Conservation (phyloP, 2,113 vertebrate species). For the Xiphophorus couchianus region DNA sequence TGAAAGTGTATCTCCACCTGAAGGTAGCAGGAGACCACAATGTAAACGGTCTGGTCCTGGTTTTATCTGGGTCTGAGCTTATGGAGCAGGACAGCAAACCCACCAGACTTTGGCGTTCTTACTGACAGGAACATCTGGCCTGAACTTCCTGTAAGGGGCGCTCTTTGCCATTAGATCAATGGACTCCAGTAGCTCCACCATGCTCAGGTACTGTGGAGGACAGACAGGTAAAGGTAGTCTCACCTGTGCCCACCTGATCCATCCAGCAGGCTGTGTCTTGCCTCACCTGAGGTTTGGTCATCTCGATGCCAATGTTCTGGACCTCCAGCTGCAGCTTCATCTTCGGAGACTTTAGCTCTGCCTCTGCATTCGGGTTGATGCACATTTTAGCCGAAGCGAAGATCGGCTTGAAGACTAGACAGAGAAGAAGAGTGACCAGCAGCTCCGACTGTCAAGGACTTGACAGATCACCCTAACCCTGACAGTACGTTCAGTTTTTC, state of each 20-base stretch:
- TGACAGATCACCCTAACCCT: too few species aligned
- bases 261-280: accelerated
- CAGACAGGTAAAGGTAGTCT: neutral
- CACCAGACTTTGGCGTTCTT: conserved; percentile 84
- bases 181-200: conserved; percentile 93
- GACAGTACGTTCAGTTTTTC: too few species aligned
- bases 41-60: too few species aligned
- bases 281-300: conserved; percentile 90
- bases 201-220: conserved; percentile 88
- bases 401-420: conserved; percentile 92
- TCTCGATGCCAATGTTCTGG: conserved; percentile 91
- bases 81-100: conserved; percentile 51
- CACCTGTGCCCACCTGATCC: neutral
- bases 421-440: neutral
- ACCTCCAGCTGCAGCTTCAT: conserved; percentile 88
- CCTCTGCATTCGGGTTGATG: conserved; percentile 90
- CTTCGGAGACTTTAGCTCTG: conserved; percentile 89
- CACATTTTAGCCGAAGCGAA: conserved; percentile 93
- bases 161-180: conserved; percentile 95
- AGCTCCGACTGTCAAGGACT: too few species aligned
- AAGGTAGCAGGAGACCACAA: neutral
- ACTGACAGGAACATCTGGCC: conserved; percentile 82
- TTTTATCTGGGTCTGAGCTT: too few species aligned
- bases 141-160: conserved; percentile 90
- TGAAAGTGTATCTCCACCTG: conserved; percentile 92